These are phyloP conservation scores for Dilophus febrilis DNA, from an alignment of 2,888 invertebrate genomes.

Conservation along the genomic window DNA sequence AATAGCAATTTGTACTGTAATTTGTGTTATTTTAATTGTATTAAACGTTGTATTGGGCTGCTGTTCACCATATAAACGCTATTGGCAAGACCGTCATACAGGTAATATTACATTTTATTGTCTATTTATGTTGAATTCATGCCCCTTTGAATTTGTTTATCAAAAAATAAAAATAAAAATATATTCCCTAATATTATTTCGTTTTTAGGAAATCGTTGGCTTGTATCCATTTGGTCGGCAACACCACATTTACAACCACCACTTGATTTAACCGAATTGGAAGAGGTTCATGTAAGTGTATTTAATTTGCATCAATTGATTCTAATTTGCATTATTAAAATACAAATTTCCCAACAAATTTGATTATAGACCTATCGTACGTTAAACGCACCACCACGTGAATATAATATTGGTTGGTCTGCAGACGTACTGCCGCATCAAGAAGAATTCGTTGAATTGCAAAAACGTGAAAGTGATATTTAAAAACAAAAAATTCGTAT, in stretches of 20 bases:
- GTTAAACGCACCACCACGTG: neutral
- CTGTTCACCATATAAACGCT: conserved; percentile 59
- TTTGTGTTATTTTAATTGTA: conserved; percentile 51
- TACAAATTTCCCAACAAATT: too few species aligned
- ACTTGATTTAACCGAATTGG: conserved; percentile 58
- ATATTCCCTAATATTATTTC: too few species aligned
- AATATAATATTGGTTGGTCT: neutral
- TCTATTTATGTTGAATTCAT: too few species aligned
- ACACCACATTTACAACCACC: conserved; percentile 71
- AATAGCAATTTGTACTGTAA: conserved; percentile 57
- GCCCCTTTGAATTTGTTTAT: too few species aligned
- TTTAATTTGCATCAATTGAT: too few species aligned
- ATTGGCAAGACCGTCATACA: conserved; percentile 71
- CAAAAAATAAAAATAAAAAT: too few species aligned
- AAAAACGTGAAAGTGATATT: conserved; percentile 68
- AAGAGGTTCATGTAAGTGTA: conserved; percentile 25
- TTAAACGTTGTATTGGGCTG: conserved; percentile 66
- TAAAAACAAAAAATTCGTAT: conserved; percentile 25
- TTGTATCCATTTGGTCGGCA: conserved; percentile 67
- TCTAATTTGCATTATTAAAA: too few species aligned
- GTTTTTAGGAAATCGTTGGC: conserved; percentile 74
- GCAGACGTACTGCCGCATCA: conserved; percentile 16
- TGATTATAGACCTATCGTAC: too few species aligned
- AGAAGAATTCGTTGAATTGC: conserved; percentile 41
- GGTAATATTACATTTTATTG: conserved; percentile 30